Percentiles rank a stretch among this genome's conserved stretches.
These are phyloP conservation scores for Musca domestica DNA, from an alignment of 1,140 invertebrate genomes.

Conservation along the genomic window DNA sequence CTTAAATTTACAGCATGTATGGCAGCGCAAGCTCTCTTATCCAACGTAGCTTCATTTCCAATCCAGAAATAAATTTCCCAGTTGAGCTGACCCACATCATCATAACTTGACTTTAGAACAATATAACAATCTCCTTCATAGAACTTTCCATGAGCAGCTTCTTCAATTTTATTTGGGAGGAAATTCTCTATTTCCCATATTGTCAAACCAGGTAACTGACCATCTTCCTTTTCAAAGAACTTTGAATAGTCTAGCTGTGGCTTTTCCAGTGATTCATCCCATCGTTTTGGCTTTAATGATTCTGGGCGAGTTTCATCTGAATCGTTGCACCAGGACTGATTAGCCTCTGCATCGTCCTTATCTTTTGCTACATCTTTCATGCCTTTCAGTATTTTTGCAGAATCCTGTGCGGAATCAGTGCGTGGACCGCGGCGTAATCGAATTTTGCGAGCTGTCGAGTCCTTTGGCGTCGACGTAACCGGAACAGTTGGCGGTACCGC, in stretches of 20 bases:
- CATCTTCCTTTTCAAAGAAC: slow-evolving; percentile 97
- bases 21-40: slow-evolving; percentile 97
- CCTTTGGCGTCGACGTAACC: slow-evolving; percentile 62
- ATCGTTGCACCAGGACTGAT: slow-evolving; percentile 25
- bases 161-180: slow-evolving; percentile 88
- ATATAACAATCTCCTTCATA: slow-evolving; percentile 99
- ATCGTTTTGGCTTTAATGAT: slow-evolving; percentile 72
- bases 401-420: slow-evolving; percentile 84
- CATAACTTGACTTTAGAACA: slow-evolving; percentile 85
- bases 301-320: slow-evolving; percentile 34
- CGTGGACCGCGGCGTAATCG: slow-evolving; percentile 72
- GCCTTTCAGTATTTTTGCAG: slow-evolving; percentile 92
- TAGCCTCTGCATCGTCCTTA: slow-evolving; percentile 32
- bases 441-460: slow-evolving; percentile 92
- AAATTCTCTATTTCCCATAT: slow-evolving; percentile 99
- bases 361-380: slow-evolving; percentile 97
- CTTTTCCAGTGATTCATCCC: slow-evolving; percentile 93
- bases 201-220: slow-evolving; percentile 81
- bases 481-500: slow-evolving; percentile 72
- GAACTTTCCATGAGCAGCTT: slow-evolving; percentile 94
- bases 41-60: slow-evolving; percentile 90
- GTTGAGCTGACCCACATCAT: slow-evolving; percentile 79
- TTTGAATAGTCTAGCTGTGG: slow-evolving; percentile 98
- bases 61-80: slow-evolving; percentile 99
- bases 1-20: slow-evolving; percentile 98